These are phyloP conservation scores for Campylomormyrus tamandua DNA, from an alignment of 2,113 vertebrate species.

Conservation along the genomic window DNA sequence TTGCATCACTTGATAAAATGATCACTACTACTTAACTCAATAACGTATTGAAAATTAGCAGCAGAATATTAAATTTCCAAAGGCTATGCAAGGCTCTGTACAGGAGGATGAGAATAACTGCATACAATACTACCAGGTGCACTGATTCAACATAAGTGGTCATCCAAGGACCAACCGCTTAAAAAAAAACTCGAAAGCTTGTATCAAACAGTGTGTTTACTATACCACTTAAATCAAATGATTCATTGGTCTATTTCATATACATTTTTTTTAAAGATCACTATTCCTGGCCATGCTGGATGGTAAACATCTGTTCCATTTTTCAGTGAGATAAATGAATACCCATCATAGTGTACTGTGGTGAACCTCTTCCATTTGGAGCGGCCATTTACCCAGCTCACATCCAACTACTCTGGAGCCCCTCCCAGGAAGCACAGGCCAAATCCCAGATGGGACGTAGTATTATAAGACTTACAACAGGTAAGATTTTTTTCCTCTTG, in stretches of 20 bases:
- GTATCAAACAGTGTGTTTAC: neutral
- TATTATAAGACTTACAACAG: neutral
- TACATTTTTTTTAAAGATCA: neutral
- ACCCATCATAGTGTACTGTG: neutral
- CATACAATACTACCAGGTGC: neutral
- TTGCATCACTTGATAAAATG: neutral
- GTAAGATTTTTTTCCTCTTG: neutral
- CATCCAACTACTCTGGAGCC: neutral
- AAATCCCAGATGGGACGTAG: neutral
- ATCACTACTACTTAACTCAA: neutral
- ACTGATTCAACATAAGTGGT: neutral
- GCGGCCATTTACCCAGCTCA: neutral
- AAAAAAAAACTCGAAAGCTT: neutral
- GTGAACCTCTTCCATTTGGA: neutral
- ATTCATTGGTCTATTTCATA: neutral
- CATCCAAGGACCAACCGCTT: neutral
- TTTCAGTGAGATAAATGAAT: neutral
- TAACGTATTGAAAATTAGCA: neutral
- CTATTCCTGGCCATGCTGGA: neutral
- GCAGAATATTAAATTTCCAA: neutral
- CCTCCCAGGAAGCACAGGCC: neutral
- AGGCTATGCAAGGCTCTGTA: neutral
- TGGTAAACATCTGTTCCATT: neutral
- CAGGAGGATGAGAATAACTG: neutral
- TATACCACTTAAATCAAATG: neutral